Conservation (phyloP, 2,113 vertebrate species). For the Circaetus gallicus region DNA sequence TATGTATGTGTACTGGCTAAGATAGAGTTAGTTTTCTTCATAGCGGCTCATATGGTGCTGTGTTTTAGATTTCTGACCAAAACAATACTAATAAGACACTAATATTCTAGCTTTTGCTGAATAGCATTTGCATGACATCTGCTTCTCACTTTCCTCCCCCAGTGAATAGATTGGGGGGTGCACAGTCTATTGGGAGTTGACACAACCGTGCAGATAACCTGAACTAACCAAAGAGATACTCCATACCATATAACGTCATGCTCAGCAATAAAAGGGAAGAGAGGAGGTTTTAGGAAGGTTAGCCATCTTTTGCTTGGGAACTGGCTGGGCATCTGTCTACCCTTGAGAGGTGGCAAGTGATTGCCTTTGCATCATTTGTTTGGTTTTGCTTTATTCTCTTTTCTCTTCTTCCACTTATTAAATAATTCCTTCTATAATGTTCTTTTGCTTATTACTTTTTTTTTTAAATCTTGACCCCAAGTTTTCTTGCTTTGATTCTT, state of each 20-base stretch:
- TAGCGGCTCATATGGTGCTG: not conserved
- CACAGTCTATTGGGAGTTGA: not conserved
- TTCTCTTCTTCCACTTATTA: not conserved
- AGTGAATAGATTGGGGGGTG: not conserved
- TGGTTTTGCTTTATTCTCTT: not conserved
- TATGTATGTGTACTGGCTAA: not conserved
- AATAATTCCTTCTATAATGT: not conserved
- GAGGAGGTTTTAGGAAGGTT: not conserved
- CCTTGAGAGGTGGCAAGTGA: not conserved
- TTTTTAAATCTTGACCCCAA: not conserved
- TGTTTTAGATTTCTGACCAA: not conserved
- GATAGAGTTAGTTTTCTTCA: not conserved
- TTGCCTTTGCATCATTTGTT: not conserved
- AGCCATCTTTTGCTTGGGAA: not conserved
- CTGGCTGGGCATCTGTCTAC: not conserved
- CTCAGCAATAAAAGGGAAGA: not conserved
- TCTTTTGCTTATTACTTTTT: not conserved
- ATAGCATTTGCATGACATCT: not conserved
- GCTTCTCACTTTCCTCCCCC: not conserved
- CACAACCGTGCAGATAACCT: not conserved
- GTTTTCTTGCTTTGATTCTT: not conserved
- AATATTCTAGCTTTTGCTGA: not conserved
- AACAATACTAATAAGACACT: not conserved
- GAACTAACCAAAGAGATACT: not conserved
- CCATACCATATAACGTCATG: rapidly evolving